A percentile compares a stretch with the other conserved stretches of the same genome.
Evolutionary conservation across 2,113 vertebrate genomes (phyloP).

Genomic region (Pica pica): DNA sequence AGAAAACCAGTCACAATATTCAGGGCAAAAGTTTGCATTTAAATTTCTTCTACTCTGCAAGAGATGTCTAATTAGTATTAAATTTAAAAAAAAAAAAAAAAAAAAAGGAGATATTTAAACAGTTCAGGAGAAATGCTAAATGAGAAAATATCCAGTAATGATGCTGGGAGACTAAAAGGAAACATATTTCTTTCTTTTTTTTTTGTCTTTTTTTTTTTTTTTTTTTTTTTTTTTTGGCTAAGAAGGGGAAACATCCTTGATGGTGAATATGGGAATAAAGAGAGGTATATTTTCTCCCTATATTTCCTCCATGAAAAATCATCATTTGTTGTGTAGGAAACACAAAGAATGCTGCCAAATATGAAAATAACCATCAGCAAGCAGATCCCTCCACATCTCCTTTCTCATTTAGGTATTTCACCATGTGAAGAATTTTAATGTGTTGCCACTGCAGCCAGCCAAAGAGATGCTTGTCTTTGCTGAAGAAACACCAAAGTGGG

Average conservation of each 20-base stretch:
- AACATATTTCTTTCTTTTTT: neutral
- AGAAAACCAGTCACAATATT: neutral
- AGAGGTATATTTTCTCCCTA: neutral
- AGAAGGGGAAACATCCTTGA: neutral
- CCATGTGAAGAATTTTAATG: neutral
- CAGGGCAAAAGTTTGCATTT: neutral
- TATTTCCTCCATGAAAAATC: neutral
- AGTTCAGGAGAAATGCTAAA: neutral
- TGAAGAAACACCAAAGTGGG: neutral
- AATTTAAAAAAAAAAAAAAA: no score
- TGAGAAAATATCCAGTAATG: neutral
- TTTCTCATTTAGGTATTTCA: neutral
- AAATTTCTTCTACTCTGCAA: neutral
- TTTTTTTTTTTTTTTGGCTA: neutral
- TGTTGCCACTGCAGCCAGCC: neutral
- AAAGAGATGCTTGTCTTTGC: neutral
- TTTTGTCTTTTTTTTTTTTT: neutral
- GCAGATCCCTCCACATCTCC: neutral
- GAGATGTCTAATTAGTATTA: neutral
- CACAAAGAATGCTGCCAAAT: neutral
- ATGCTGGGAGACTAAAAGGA: neutral
- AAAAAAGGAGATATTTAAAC: neutral
- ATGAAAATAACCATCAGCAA: neutral
- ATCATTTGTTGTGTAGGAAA: neutral
- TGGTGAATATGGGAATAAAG: neutral